phyloP scores from a whole-genome alignment of 2,797 vertebrate genomes.

The Anguilla pacifica region DNA sequence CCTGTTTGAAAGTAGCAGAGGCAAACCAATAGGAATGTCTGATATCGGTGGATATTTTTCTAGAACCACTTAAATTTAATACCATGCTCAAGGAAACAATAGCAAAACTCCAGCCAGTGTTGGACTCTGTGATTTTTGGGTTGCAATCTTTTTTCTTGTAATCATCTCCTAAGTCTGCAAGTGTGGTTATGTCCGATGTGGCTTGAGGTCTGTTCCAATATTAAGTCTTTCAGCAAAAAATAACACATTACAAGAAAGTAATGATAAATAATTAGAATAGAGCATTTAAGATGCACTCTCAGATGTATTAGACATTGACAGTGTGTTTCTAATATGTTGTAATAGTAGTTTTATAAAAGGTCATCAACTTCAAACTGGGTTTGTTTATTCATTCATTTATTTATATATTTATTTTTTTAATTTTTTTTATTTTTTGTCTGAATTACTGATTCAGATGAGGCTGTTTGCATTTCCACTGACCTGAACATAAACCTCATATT shows the following conservation, averaged over 20 bases:
- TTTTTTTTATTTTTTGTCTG: background rate
- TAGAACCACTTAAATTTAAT: background rate
- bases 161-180: no score
- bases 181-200: no score
- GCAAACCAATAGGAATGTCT: background rate
- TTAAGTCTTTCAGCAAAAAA: no score
- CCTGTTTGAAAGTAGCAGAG: slow-evolving; percentile 62
- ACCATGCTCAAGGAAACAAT: background rate
- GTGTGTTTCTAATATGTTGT: background rate
- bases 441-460: background rate
- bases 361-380: background rate
- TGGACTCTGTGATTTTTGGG: background rate
- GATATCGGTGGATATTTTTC: background rate
- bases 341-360: background rate
- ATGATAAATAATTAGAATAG: no score
- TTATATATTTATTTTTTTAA: background rate
- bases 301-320: background rate
- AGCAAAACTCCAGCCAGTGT: background rate
- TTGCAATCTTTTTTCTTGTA: no score
- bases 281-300: background rate
- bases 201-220: no score
- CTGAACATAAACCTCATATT: slow-evolving; percentile 78
- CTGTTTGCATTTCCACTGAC: slow-evolving; percentile 60
- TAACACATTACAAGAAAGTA: no score
- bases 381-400: background rate